Percentiles rank a stretch among this genome's conserved stretches.
phyloP scores from a whole-genome alignment of 2,888 invertebrate species.

The Heliconius ismenius region DNA sequence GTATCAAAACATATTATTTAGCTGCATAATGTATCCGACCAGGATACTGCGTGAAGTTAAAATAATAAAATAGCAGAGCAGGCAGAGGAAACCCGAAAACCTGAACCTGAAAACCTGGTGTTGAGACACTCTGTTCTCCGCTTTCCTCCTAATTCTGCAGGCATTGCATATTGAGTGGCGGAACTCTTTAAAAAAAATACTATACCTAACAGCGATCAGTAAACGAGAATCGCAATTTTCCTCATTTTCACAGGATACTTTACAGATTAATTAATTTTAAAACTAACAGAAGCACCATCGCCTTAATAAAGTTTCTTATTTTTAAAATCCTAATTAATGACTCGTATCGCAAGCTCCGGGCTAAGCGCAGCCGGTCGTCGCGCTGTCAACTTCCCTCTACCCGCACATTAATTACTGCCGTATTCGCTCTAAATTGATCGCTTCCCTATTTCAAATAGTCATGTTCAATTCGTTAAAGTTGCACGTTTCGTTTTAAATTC shows the following conservation, averaged over 20 bases:
- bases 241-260: background rate
- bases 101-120: too few relatives aligned
- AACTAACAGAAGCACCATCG: background rate
- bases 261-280: background rate
- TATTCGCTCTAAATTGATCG: constrained; percentile 72
- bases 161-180: too few relatives aligned
- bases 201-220: too few relatives aligned
- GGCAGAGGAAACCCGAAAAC: too few relatives aligned
- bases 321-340: constrained; percentile 20
- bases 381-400: constrained; percentile 54
- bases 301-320: constrained; percentile 18
- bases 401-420: constrained; percentile 70
- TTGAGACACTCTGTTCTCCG: too few relatives aligned
- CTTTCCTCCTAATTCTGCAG: too few relatives aligned
- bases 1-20: too few relatives aligned
- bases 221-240: background rate
- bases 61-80: too few relatives aligned
- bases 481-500: constrained; percentile 16
- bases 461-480: constrained; percentile 41
- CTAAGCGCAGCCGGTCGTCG: constrained; percentile 38
- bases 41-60: too few relatives aligned
- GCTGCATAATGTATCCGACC: too few relatives aligned
- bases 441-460: constrained; percentile 55
- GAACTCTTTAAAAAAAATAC: too few relatives aligned
- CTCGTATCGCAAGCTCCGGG: constrained; percentile 9